Conservation (phyloP, 2,113 vertebrate species). For the Ctenodactylus gundi region DNA sequence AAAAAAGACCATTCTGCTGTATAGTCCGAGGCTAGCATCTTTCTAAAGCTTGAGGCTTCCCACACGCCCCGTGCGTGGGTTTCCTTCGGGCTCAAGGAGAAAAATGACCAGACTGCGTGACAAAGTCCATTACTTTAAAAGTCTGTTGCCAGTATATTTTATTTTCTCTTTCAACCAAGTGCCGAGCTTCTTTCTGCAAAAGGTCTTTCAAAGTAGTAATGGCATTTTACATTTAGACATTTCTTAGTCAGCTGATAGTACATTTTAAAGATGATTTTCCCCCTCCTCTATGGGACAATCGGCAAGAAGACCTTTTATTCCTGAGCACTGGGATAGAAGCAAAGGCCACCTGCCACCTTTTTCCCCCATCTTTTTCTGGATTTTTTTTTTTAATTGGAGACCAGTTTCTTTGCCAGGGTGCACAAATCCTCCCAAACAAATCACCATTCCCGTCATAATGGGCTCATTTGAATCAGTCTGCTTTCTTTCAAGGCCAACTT, state of each 20-base stretch:
- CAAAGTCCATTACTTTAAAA: background rate
- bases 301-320: conserved; percentile 1
- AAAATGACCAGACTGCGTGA: background rate
- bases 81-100: background rate
- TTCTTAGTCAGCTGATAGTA: conserved; percentile 45
- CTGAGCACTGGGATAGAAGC: background rate
- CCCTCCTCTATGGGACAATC: background rate
- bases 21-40: background rate
- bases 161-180: background rate
- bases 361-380: background rate
- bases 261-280: conserved; percentile 41
- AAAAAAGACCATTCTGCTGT: background rate
- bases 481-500: background rate
- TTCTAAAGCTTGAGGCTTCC: background rate
- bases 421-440: background rate
- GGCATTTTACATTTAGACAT: conserved; percentile 41
- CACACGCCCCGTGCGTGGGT: background rate
- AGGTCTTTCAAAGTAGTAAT: background rate
- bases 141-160: background rate
- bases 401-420: background rate
- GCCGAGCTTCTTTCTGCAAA: background rate
- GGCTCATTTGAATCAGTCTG: background rate
- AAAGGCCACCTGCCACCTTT: no score
- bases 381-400: background rate
- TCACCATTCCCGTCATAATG: background rate